phyloP scores from a whole-genome alignment of 2,797 vertebrate genomes.

The Myotis pilosus region DNA sequence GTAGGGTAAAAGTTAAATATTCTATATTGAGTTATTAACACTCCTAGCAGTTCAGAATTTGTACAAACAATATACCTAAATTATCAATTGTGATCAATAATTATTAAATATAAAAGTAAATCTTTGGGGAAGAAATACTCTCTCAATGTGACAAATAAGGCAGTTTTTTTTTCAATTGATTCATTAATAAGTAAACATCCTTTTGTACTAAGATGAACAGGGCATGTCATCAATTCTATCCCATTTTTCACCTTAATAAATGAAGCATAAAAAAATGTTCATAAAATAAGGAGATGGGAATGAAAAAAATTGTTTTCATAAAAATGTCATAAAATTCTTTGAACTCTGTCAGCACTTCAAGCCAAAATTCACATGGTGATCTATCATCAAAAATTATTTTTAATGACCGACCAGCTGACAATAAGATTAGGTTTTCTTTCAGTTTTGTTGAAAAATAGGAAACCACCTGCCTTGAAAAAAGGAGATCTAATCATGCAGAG shows the following conservation, averaged over 20 bases:
- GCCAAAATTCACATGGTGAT: slow-evolving; percentile 61
- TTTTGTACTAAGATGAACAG: neutral
- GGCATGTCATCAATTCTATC: neutral
- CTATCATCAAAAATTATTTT: slow-evolving; percentile 66
- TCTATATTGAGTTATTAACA: neutral
- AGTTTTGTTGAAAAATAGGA: slow-evolving; percentile 61
- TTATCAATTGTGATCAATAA: neutral
- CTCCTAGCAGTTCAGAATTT: neutral
- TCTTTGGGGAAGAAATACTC: neutral
- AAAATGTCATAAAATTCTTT: slow-evolving; percentile 51
- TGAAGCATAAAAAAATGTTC: neutral
- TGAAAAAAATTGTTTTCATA: slow-evolving; percentile 29
- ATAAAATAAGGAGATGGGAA: slow-evolving; percentile 48
- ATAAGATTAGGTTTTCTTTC: slow-evolving; percentile 59
- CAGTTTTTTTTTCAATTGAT: neutral
- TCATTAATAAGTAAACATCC: neutral
- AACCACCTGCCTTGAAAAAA: slow-evolving; percentile 42
- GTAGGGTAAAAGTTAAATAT: slow-evolving; percentile 8
- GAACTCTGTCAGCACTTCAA: slow-evolving; percentile 35
- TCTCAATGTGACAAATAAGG: neutral
- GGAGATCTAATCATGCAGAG: slow-evolving; percentile 41
- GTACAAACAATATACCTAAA: neutral
- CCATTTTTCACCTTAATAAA: slow-evolving; percentile 28
- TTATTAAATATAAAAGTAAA: slow-evolving; percentile 39
- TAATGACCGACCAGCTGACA: slow-evolving; percentile 62